phyloP scores from a whole-genome alignment of 2,797 vertebrate species.

The Danio tinwini region DNA sequence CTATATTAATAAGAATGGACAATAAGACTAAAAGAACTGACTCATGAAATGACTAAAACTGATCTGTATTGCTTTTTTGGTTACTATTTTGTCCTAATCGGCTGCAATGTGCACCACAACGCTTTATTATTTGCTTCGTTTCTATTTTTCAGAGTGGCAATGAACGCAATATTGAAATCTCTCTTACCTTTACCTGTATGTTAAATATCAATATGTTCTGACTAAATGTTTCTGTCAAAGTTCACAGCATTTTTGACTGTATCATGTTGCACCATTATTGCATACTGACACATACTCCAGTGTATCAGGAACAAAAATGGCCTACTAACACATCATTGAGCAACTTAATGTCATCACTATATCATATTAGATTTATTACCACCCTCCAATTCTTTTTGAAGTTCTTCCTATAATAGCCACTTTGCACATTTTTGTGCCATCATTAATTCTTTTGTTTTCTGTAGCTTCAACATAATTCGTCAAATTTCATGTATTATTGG shows the following conservation, averaged over 20 bases:
- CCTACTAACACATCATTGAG: neutral
- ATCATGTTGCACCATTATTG: neutral
- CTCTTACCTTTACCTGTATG: neutral
- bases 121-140: too few species aligned
- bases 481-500: neutral
- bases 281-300: neutral
- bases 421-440: neutral
- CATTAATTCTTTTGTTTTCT: neutral
- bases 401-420: neutral
- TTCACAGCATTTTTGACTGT: neutral
- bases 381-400: neutral
- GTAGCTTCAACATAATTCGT: neutral
- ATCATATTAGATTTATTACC: neutral
- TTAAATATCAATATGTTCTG: neutral
- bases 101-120: too few species aligned
- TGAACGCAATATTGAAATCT: neutral
- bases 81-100: neutral
- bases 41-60: neutral
- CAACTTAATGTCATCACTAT: slow-evolving; percentile 4
- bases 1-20: neutral
- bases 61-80: neutral
- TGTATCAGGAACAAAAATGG: neutral
- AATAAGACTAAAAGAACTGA: neutral
- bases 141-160: neutral
- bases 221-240: neutral